Percentiles rank a stretch among this genome's conserved stretches.
Evolutionary conservation across 2,113 vertebrate genomes (phyloP).

Genomic region (Paramormyrops kingsleyae): DNA sequence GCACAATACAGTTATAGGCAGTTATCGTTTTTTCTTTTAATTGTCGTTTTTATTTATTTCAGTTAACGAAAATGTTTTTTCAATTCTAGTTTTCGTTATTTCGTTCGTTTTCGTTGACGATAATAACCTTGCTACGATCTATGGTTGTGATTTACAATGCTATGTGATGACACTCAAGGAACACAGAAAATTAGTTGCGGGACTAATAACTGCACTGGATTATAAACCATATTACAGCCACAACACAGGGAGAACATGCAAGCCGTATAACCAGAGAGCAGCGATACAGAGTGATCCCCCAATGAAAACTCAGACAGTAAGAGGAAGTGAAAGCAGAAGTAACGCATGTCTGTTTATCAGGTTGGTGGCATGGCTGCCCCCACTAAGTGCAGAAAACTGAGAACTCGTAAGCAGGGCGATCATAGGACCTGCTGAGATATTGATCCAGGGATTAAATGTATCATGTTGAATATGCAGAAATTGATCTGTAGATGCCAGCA

Average conservation of each 20-base stretch:
- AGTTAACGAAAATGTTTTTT: too few relatives aligned
- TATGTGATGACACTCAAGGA: background rate
- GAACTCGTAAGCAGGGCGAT: background rate
- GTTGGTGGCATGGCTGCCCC: background rate
- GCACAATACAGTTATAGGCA: too few relatives aligned
- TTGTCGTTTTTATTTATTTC: too few relatives aligned
- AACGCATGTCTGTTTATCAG: background rate
- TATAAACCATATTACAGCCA: background rate
- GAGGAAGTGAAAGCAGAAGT: background rate
- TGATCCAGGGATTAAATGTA: background rate
- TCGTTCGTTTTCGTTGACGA: too few relatives aligned
- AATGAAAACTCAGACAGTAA: background rate
- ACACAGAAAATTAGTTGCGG: background rate
- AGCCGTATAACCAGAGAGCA: background rate
- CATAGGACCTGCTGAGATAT: background rate
- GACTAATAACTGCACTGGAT: background rate
- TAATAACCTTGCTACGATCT: too few relatives aligned
- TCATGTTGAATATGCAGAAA: background rate
- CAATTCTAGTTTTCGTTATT: too few relatives aligned
- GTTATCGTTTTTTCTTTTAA: too few relatives aligned
- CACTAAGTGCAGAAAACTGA: background rate
- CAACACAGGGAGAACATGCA: background rate
- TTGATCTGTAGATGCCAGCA: background rate
- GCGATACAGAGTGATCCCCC: background rate
- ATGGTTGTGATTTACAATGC: background rate